phyloP scores from a whole-genome alignment of 2,113 vertebrate genomes.

The Crotalus viridis region DNA sequence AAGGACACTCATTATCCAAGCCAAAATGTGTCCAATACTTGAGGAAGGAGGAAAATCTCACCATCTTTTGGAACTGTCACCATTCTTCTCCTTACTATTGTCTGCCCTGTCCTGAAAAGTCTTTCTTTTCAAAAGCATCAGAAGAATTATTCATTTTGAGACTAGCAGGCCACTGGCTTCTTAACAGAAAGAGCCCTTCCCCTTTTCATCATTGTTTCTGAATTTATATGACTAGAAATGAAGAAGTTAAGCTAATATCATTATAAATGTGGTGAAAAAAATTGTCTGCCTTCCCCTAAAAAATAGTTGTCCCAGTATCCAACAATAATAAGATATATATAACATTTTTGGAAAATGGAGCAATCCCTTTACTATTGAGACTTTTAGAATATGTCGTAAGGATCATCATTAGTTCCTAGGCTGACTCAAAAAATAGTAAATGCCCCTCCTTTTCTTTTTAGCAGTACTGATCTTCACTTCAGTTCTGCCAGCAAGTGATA shows the following conservation, averaged over 20 bases:
- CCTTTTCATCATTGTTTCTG: neutral
- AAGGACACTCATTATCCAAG: neutral
- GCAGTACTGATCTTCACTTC: conserved; percentile 1
- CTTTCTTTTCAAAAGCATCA: neutral
- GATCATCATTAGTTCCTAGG: conserved; percentile 2
- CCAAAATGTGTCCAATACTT: neutral
- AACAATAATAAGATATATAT: neutral
- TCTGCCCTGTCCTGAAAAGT: neutral
- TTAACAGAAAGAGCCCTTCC: neutral
- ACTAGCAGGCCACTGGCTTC: neutral
- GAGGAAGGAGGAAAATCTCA: neutral
- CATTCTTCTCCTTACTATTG: neutral
- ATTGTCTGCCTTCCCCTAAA: neutral
- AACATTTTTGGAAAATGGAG: neutral
- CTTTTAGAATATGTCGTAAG: neutral
- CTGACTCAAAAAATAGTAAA: neutral
- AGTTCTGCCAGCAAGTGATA: neutral
- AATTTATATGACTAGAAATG: neutral
- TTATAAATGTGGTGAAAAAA: neutral
- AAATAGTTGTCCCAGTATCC: neutral
- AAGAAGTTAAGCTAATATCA: neutral
- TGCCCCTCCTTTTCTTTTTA: conserved; percentile 2
- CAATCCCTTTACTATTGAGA: neutral
- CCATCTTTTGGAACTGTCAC: neutral
- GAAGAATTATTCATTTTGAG: neutral